A percentile compares a stretch with the other conserved stretches of the same genome.
Evolutionary conservation across 2,888 invertebrate species (phyloP).

Genomic region (Pristionchus entomophagus): DNA sequence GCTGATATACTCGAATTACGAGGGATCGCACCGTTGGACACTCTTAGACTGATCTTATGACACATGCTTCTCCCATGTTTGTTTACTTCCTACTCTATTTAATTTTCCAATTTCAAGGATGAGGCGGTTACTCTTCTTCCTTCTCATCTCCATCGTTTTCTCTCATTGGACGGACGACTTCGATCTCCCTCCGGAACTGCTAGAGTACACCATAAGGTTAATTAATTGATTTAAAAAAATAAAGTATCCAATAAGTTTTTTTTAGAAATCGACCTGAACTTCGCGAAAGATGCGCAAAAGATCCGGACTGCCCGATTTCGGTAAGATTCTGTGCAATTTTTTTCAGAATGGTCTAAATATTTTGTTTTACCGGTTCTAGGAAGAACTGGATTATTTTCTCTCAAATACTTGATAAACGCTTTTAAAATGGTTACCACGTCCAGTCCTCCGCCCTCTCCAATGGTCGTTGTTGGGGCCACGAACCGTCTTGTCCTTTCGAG

Average conservation of each 20-base stretch:
- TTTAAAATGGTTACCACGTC: no score
- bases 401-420: not conserved
- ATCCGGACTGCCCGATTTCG: constrained; percentile 20
- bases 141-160: not conserved
- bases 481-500: constrained; percentile 52
- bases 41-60: no score
- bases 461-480: constrained; percentile 49
- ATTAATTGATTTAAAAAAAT: not conserved
- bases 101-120: no score
- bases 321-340: not conserved
- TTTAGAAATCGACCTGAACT: constrained; percentile 1
- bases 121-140: not conserved
- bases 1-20: no score
- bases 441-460: not conserved
- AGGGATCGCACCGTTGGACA: no score
- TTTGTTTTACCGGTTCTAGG: no score
- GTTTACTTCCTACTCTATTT: no score
- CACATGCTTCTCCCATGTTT: no score
- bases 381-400: no score
- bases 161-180: constrained; percentile 50
- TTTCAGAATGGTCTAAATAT: no score
- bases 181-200: constrained; percentile 40
- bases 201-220: constrained; percentile 46
- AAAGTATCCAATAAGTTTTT: no score
- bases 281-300: not conserved